Conservation (phyloP, 2,113 vertebrate species). For the Brachionichthys hirsutus region DNA sequence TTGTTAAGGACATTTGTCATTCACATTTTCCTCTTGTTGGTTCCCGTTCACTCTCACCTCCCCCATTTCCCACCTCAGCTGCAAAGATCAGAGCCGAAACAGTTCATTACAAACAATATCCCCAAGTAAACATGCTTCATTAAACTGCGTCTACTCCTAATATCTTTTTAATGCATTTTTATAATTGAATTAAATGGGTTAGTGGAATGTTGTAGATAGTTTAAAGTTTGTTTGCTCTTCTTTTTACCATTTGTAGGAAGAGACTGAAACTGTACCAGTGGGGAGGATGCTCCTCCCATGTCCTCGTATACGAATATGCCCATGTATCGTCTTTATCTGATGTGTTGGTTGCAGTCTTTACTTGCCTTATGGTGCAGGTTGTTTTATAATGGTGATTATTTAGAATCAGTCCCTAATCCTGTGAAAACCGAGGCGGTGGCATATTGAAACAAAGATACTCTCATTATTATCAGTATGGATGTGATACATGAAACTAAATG, state of each 20-base stretch:
- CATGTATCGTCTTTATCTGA: constrained; percentile 49
- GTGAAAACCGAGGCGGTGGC: constrained; percentile 7
- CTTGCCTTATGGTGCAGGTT: not conserved
- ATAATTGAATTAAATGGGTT: constrained; percentile 85
- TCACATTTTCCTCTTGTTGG: constrained; percentile 39
- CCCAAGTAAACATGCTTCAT: constrained; percentile 83
- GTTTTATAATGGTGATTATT: constrained; percentile 3
- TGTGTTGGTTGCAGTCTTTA: constrained; percentile 1
- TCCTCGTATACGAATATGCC: constrained; percentile 29
- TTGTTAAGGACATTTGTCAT: constrained; percentile 48
- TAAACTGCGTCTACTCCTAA: constrained; percentile 80
- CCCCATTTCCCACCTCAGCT: constrained; percentile 55
- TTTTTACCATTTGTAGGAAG: constrained; percentile 48
- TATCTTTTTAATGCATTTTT: constrained; percentile 87
- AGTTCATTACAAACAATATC: constrained; percentile 83
- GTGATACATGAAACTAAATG: not conserved
- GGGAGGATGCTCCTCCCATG: constrained; percentile 22
- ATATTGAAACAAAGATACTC: constrained; percentile 7
- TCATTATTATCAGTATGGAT: constrained; percentile 2
- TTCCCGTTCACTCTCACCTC: constrained; percentile 18
- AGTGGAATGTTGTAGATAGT: constrained; percentile 76
- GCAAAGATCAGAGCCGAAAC: constrained; percentile 72
- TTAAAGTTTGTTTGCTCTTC: constrained; percentile 41
- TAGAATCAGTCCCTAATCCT: not conserved
- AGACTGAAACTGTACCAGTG: constrained; percentile 48